These are phyloP conservation scores for Podarcis cretensis DNA, from an alignment of 2,113 vertebrate genomes.

Conservation along the genomic window DNA sequence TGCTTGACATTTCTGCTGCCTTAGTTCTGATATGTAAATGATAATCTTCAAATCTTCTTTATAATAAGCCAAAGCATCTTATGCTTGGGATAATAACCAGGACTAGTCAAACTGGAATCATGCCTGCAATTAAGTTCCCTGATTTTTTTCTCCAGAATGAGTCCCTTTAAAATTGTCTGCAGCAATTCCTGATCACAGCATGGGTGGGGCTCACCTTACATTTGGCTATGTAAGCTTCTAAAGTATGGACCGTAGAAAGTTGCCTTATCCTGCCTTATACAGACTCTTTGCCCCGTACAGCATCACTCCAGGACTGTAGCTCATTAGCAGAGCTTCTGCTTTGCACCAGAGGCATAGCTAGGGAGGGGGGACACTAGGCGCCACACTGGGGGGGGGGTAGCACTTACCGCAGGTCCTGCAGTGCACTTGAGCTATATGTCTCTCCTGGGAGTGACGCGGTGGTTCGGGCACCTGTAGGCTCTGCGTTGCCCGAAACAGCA, in stretches of 20 bases:
- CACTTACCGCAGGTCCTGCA: too few species aligned
- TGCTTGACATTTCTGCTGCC: neutral
- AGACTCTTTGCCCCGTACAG: neutral
- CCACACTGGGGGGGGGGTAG: too few species aligned
- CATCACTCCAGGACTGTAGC: too few species aligned
- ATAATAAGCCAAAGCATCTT: neutral
- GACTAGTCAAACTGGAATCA: neutral
- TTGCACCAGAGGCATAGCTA: too few species aligned
- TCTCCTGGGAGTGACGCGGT: too few species aligned
- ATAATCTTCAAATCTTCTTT: neutral
- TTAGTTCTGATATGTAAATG: neutral
- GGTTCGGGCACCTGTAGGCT: too few species aligned
- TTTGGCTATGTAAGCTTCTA: neutral
- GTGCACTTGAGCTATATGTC: too few species aligned
- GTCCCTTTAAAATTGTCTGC: neutral
- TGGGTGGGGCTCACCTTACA: neutral
- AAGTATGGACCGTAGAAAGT: neutral
- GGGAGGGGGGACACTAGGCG: too few species aligned
- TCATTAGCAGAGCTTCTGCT: too few species aligned
- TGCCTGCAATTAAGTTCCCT: neutral
- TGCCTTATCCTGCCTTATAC: neutral
- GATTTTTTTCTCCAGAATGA: neutral
- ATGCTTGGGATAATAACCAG: neutral
- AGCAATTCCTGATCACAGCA: neutral
- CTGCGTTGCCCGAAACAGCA: too few species aligned